Conservation (phyloP, 2,888 invertebrate species). For the Lycia hirtaria region DNA sequence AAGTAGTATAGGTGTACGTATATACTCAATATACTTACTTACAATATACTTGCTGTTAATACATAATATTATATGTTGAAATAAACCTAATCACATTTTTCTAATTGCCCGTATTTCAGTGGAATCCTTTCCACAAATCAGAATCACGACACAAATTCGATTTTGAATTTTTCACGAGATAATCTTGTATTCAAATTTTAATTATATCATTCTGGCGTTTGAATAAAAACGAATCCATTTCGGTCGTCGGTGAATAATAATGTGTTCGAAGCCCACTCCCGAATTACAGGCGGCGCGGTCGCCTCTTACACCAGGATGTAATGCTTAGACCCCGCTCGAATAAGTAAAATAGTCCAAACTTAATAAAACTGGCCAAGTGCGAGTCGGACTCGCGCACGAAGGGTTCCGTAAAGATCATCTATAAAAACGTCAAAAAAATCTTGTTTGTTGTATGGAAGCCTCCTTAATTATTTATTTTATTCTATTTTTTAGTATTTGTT, state of each 20-base stretch:
- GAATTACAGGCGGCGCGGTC: constrained; percentile 57
- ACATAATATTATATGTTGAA: too few relatives aligned
- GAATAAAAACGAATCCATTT: constrained; percentile 83
- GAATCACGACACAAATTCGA: constrained; percentile 54
- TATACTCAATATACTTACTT: too few relatives aligned
- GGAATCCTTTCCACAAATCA: constrained; percentile 50
- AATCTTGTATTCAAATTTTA: constrained; percentile 84
- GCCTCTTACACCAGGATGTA: constrained; percentile 60
- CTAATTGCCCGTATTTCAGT: constrained; percentile 7
- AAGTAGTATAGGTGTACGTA: too few relatives aligned
- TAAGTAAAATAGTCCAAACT: too few relatives aligned
- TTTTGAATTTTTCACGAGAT: constrained; percentile 77
- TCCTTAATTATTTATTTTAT: too few relatives aligned
- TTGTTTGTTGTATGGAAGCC: too few relatives aligned
- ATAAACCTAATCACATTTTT: neutral
- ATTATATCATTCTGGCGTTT: constrained; percentile 82
- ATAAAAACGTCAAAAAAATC: too few relatives aligned
- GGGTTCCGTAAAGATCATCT: too few relatives aligned
- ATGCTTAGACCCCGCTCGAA: constrained; percentile 41
- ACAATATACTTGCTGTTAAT: too few relatives aligned
- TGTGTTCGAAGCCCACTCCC: constrained; percentile 61
- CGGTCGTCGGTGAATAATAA: constrained; percentile 78
- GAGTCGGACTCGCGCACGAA: too few relatives aligned
- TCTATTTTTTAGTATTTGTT: too few relatives aligned
- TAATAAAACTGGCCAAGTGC: too few relatives aligned